Evolutionary conservation across 1,140 invertebrate genomes (phyloP).

Genomic region (Drosophila littoralis): DNA sequence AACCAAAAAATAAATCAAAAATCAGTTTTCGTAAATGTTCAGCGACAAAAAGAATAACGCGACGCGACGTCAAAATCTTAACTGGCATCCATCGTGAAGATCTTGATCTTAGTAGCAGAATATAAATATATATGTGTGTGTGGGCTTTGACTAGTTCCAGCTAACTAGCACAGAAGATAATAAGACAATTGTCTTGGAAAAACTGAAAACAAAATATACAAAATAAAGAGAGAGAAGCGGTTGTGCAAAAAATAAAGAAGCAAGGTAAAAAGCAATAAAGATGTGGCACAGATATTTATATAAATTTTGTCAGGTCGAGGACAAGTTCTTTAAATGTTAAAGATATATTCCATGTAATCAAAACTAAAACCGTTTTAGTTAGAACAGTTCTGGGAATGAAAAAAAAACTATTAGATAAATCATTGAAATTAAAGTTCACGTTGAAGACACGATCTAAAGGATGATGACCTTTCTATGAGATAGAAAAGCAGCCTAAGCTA

Average conservation of each 20-base stretch:
- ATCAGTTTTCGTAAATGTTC: slow-evolving; percentile 65
- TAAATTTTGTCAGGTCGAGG: background rate
- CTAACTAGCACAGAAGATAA: slow-evolving; percentile 14
- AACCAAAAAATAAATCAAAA: slow-evolving; percentile 73
- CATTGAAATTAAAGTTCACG: too few relatives aligned
- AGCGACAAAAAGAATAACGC: slow-evolving; percentile 34
- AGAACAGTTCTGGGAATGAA: too few relatives aligned
- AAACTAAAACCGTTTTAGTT: too few relatives aligned
- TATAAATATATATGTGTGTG: background rate
- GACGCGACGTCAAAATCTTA: slow-evolving; percentile 31
- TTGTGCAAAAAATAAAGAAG: background rate
- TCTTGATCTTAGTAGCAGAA: slow-evolving; percentile 22
- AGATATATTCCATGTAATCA: background rate
- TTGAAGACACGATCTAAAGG: too few relatives aligned
- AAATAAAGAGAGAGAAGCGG: background rate
- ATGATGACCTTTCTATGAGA: too few relatives aligned
- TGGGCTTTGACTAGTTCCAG: slow-evolving; percentile 2
- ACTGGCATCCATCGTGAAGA: slow-evolving; percentile 38
- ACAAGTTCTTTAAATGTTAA: background rate
- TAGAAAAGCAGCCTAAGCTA: too few relatives aligned
- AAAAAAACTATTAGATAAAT: too few relatives aligned
- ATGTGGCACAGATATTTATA: background rate
- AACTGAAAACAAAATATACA: background rate
- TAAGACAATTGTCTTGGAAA: background rate
- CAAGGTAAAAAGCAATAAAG: background rate